These are phyloP conservation scores for Anabas testudineus DNA, from an alignment of 2,797 vertebrate genomes.

Conservation along the genomic window DNA sequence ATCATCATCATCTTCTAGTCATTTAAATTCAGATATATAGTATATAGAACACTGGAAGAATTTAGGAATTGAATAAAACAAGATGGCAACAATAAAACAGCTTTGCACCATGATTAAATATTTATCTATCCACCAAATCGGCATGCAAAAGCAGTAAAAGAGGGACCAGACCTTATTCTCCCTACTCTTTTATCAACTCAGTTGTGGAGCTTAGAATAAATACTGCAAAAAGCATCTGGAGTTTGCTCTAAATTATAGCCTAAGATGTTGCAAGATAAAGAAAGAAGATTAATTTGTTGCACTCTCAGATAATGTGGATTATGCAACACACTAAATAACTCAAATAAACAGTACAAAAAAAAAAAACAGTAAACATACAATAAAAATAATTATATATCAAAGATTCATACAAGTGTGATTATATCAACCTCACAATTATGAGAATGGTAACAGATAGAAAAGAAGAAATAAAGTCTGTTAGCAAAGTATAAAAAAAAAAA, in stretches of 20 bases:
- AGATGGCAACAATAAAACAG: constrained; percentile 9
- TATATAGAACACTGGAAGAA: constrained; percentile 4
- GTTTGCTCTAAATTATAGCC: too few species aligned
- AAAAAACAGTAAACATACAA: neutral
- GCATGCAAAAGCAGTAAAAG: neutral
- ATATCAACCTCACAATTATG: too few species aligned
- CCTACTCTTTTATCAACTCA: neutral
- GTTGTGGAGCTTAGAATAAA: constrained; percentile 9
- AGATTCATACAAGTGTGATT: constrained; percentile 6
- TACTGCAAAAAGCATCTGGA: constrained; percentile 1
- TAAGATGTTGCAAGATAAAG: neutral
- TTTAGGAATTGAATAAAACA: constrained; percentile 10
- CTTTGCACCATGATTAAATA: neutral
- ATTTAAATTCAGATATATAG: constrained; percentile 23
- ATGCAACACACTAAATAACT: constrained; percentile 46
- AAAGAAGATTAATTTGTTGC: constrained; percentile 20
- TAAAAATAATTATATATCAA: too few species aligned
- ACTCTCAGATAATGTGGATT: constrained; percentile 47
- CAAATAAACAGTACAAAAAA: constrained; percentile 31
- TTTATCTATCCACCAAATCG: neutral
- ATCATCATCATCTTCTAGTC: too few species aligned
- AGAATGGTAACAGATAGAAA: neutral
- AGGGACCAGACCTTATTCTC: neutral
- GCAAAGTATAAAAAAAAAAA: constrained; percentile 2
- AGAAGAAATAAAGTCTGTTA: neutral